phyloP scores from a whole-genome alignment of 2,888 invertebrate genomes.

The Ochropleura leucogaster region DNA sequence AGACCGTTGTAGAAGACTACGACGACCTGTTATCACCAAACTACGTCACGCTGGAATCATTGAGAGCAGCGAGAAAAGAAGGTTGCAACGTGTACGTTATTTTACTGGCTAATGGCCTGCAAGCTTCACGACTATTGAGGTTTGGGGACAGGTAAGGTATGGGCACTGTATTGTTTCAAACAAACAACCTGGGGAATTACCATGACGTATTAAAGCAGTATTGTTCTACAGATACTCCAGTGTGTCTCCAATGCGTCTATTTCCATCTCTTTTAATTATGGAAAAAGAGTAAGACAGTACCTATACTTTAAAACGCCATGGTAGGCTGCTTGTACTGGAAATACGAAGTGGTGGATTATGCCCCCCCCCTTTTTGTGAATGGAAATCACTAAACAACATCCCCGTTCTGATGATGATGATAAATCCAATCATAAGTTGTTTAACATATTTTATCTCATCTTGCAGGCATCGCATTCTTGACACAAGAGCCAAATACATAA shows the following conservation, averaged over 20 bases:
- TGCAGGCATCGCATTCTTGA: slow-evolving; percentile 92
- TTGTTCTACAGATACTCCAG: too few relatives aligned
- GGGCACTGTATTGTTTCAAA: not conserved
- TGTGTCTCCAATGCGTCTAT: too few relatives aligned
- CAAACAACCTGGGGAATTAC: not conserved
- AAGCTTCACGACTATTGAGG: slow-evolving; percentile 92
- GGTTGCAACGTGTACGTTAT: slow-evolving; percentile 94
- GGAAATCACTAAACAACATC: too few relatives aligned
- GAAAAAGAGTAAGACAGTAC: too few relatives aligned
- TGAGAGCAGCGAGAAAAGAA: slow-evolving; percentile 90
- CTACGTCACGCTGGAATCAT: slow-evolving; percentile 89
- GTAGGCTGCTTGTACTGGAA: too few relatives aligned
- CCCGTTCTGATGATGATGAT: not conserved
- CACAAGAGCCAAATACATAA: slow-evolving; percentile 93
- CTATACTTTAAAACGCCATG: too few relatives aligned
- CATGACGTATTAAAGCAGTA: too few relatives aligned
- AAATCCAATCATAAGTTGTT: not conserved
- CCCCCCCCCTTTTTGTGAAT: too few relatives aligned
- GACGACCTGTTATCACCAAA: slow-evolving; percentile 92
- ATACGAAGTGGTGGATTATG: too few relatives aligned
- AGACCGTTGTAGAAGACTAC: slow-evolving; percentile 90
- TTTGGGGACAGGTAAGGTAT: slow-evolving; percentile 92
- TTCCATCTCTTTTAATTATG: too few relatives aligned
- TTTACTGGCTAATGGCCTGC: slow-evolving; percentile 93
- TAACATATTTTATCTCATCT: slow-evolving; percentile 1